phyloP scores from a whole-genome alignment of 2,888 invertebrate species.

The Vesta saturnalis region DNA sequence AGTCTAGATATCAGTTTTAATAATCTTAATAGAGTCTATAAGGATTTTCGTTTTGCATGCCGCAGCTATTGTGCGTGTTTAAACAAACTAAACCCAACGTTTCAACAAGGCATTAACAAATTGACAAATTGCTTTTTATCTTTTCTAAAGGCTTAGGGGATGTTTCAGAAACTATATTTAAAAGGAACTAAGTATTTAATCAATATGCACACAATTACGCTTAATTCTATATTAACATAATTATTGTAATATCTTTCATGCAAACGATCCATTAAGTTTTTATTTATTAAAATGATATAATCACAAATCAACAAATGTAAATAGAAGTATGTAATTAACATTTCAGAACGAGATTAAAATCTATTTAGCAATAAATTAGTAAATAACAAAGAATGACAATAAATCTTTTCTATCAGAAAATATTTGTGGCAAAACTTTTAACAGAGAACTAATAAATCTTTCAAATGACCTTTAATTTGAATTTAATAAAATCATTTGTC shows the following conservation, averaged over 20 bases:
- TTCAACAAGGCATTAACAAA: too few species aligned
- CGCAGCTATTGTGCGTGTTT: too few species aligned
- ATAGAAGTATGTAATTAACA: not conserved
- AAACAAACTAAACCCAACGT: too few species aligned
- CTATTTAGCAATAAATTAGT: not conserved
- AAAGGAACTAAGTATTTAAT: too few species aligned
- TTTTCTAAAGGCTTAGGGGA: too few species aligned
- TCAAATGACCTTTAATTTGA: not conserved
- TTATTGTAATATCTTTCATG: not conserved
- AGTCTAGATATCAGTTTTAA: too few species aligned
- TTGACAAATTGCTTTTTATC: too few species aligned
- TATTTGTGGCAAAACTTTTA: not conserved
- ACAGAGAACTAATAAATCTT: not conserved
- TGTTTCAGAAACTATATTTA: too few species aligned
- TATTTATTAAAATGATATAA: not conserved
- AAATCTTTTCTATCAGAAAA: not conserved
- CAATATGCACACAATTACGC: too few species aligned
- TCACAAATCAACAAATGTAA: not conserved
- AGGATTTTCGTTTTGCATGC: too few species aligned
- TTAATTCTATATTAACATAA: too few species aligned
- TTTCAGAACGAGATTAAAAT: not conserved
- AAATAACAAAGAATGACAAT: not conserved
- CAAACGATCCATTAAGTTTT: not conserved
- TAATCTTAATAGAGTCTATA: too few species aligned
- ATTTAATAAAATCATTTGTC: slow-evolving; percentile 1